Percentiles rank a stretch among this genome's conserved stretches.
Conservation (phyloP, 2,113 vertebrate genomes). For the Marmota monax region DNA sequence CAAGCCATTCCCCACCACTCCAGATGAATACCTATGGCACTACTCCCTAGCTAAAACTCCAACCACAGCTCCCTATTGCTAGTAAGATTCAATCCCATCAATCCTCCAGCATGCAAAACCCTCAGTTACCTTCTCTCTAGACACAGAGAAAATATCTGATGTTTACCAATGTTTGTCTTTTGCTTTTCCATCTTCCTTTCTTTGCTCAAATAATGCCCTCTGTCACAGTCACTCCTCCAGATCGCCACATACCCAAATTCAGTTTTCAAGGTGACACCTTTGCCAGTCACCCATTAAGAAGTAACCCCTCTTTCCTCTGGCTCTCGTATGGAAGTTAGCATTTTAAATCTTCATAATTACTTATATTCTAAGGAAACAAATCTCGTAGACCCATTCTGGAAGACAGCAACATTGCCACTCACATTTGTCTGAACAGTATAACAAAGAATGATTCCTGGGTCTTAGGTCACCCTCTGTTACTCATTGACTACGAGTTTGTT, state of each 20-base stretch:
- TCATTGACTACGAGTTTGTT: neutral
- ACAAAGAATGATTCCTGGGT: neutral
- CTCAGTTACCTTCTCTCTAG: neutral
- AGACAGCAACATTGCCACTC: neutral
- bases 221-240: neutral
- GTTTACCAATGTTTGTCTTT: neutral
- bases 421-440: neutral
- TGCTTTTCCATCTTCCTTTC: neutral
- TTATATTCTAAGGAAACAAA: neutral
- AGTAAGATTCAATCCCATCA: neutral
- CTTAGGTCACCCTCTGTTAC: neutral
- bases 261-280: neutral
- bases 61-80: neutral
- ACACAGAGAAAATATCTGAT: rapidly evolving
- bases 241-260: neutral
- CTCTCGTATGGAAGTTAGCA: neutral
- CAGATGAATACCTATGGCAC: neutral
- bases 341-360: neutral
- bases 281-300: neutral
- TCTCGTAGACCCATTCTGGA: neutral
- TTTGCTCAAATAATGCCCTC: neutral
- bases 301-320: neutral
- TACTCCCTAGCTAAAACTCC: neutral
- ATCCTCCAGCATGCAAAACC: neutral
- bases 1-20: neutral